Evolutionary conservation across 2,113 vertebrate species (phyloP), one percentile per base, ranked within the genome.

Genomic region (Vidua macroura): DNA sequence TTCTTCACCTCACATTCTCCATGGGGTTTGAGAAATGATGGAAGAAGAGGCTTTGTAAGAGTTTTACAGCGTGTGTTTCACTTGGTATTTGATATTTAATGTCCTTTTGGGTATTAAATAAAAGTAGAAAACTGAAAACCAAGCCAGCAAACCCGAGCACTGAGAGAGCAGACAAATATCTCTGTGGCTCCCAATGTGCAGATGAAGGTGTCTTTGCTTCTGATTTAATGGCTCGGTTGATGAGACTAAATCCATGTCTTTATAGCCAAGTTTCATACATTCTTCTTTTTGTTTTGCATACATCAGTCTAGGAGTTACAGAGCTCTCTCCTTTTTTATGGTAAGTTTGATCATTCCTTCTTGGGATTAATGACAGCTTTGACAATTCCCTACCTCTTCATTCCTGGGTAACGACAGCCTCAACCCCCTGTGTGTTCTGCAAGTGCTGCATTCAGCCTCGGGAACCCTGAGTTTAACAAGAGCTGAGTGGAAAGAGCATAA

Each of bases 281-380:
- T 81, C 35, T 86, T 64, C 82, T 81, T 86, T 51, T 39, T 39
- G 2, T 68, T 90, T 88, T 41, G 28, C 63, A 51, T 70, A 1
- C 23, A 30, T 59, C 87, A 88, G 67, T 37, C 91, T 67, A 1
- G 1, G 79, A 77, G 69, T 62, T 66, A 39, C 22, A 80, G 64
- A 81, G 56, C 69, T 86, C 76, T 15, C 3, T 46, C 64, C 49
- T 70, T 56, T 51, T 85, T 58, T 78, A 33, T 21, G 56, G 48
- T 28, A 1, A 60, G 73, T 94, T 93, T 93, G 93, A 69, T 93
- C 69, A 30, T 80, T 55, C 8, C 91, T 86, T 12, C 70, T 53
- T 19, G 43, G 68, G 82, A 81, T 90, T 83, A 76, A 22, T 31
- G 75, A 84, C 91, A 91, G 84, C 83, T 84, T 79, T 92, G 93